phyloP scores from a whole-genome alignment of 2,113 vertebrate species.

The Pipa parva region DNA sequence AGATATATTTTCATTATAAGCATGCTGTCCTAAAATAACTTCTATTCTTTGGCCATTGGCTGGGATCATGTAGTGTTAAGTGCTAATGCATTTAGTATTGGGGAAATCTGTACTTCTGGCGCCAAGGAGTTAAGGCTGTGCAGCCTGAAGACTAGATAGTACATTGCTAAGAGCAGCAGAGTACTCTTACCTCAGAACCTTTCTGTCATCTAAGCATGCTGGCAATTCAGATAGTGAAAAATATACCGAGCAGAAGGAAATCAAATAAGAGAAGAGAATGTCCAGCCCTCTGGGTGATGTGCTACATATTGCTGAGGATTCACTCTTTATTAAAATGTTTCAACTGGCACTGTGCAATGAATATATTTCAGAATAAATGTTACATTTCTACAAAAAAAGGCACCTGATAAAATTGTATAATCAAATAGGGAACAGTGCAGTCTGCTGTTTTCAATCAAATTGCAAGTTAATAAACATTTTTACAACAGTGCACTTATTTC shows the following conservation, averaged over 20 bases:
- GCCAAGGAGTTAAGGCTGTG: conserved; percentile 40
- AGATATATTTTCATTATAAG: conserved; percentile 30
- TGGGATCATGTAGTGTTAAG: conserved; percentile 47
- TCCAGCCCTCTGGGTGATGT: neutral
- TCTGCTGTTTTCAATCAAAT: neutral
- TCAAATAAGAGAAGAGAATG: neutral
- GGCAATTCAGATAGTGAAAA: conserved; percentile 4
- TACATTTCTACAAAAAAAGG: conserved; percentile 10
- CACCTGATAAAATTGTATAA: conserved; percentile 3
- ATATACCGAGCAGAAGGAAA: conserved; percentile 3
- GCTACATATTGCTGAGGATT: conserved; percentile 4
- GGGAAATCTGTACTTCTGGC: conserved; percentile 34
- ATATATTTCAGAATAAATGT: conserved; percentile 10
- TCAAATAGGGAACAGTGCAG: neutral
- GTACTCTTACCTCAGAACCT: conserved; percentile 6
- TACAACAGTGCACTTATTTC: neutral
- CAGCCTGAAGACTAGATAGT: conserved; percentile 43
- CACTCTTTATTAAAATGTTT: conserved; percentile 12
- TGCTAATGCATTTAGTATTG: conserved; percentile 8
- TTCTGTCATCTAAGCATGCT: conserved; percentile 2
- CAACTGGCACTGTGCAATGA: neutral
- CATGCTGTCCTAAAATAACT: conserved; percentile 39
- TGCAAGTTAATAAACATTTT: neutral
- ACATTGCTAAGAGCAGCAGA: conserved; percentile 39
- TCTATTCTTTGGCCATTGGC: conserved; percentile 33